Evolutionary conservation across 2,888 invertebrate species (phyloP).

Genomic region (Schrankia costaestrigalis): DNA sequence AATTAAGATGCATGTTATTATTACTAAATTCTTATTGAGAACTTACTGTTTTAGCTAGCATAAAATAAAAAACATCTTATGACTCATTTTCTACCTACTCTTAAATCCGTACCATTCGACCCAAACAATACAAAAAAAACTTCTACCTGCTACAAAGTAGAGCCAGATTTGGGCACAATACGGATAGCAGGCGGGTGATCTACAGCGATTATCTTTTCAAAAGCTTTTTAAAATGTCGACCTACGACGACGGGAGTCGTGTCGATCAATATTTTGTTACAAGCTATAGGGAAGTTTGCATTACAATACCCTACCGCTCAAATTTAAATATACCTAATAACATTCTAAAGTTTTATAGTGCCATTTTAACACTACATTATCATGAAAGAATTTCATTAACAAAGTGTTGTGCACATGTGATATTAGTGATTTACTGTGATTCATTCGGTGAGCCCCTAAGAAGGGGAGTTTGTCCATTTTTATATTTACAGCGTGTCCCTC

Average conservation of each 20-base stretch:
- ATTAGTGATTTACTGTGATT: slow-evolving; percentile 70
- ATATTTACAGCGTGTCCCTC: slow-evolving; percentile 77
- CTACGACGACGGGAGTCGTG: slow-evolving; percentile 49
- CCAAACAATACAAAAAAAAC: slow-evolving; percentile 64
- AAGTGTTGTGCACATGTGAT: slow-evolving; percentile 42
- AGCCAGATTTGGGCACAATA: slow-evolving; percentile 59
- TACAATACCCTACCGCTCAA: slow-evolving; percentile 56
- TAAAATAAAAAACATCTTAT: slow-evolving; percentile 19
- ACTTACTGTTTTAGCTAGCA: neutral
- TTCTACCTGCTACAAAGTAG: slow-evolving; percentile 68
- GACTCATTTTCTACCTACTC: slow-evolving; percentile 44
- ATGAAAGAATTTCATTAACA: slow-evolving; percentile 44
- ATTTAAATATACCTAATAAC: slow-evolving; percentile 47
- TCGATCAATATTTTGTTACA: slow-evolving; percentile 75
- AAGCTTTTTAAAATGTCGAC: slow-evolving; percentile 60
- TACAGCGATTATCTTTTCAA: slow-evolving; percentile 57
- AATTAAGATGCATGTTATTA: too few relatives aligned
- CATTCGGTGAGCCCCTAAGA: slow-evolving; percentile 72
- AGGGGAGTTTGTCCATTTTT: slow-evolving; percentile 80
- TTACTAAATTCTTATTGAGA: too few relatives aligned
- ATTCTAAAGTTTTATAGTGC: slow-evolving; percentile 24
- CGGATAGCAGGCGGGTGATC: slow-evolving; percentile 58
- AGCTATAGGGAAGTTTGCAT: slow-evolving; percentile 62
- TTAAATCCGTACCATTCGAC: slow-evolving; percentile 44
- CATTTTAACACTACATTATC: slow-evolving; percentile 29